Evolutionary conservation across 2,888 invertebrate species (phyloP).

Genomic region (Plagiodera versicolora): DNA sequence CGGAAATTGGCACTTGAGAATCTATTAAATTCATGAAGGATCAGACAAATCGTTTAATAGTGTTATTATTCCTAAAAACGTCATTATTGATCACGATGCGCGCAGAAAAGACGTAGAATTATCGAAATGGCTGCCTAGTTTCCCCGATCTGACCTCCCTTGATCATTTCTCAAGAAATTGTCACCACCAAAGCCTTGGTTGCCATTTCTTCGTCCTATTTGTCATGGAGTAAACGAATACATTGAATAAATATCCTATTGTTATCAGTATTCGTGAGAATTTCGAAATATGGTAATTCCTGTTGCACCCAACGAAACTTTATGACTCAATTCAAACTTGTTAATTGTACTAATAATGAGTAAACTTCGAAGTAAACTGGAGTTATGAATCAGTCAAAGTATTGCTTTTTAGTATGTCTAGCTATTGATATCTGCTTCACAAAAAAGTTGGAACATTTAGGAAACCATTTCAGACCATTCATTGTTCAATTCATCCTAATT

Average conservation of each 20-base stretch:
- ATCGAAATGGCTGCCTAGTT: no score
- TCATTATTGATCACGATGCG: no score
- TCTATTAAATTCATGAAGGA: constrained; percentile 10
- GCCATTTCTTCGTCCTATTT: no score
- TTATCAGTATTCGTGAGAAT: background rate
- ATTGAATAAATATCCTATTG: background rate
- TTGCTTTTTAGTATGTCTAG: background rate
- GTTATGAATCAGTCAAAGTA: background rate
- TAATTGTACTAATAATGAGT: background rate
- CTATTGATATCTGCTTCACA: background rate
- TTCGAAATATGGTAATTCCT: background rate
- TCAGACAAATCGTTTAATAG: background rate
- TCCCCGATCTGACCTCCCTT: no score
- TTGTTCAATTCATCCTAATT: no score
- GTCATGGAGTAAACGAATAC: no score
- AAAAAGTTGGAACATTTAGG: background rate
- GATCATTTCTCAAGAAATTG: no score
- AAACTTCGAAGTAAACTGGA: background rate
- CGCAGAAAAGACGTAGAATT: no score
- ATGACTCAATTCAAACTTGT: constrained; percentile 1
- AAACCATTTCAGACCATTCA: background rate
- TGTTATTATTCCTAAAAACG: no score
- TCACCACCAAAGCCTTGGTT: no score
- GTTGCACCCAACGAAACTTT: background rate
- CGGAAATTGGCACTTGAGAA: constrained; percentile 4